Base-by-base conservation (phyloP, 2,888 invertebrate species). In the Apodemia mormo region DNA sequence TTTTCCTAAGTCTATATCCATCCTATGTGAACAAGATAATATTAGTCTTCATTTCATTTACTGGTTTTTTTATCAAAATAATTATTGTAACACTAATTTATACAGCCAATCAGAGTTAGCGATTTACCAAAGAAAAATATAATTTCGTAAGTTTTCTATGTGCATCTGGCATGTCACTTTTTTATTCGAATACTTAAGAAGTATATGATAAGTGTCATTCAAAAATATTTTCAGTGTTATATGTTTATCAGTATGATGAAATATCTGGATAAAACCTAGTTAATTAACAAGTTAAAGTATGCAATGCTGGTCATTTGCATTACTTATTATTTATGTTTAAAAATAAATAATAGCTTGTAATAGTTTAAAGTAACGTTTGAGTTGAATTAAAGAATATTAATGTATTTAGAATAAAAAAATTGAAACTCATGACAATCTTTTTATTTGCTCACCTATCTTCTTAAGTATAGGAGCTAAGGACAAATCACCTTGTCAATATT, bases 381-480 rank as follows among this genome's bases (percentile, higher is more conserved):
- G 92, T 92, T 93, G 92, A 89, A 89, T 90, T 91, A 90, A 90
- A 91, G 86, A 93, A 93, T 92, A 93, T 93, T 92, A 93, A 93
- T 93, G 93, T 93, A 93, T 93, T 92, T 93, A 93, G 93, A 93
- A 91, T 93, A 92, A 93, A 92, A 92, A 92, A 91, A 92, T 92
- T 91, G 91, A 89, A 69, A 69, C 68, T 68, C 68, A 68, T 90
- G 87, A 87, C 88, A 87, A 85, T 76, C 83, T 77, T 76, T 75
- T 65, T 52, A 45, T 49, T 68, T 33, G 10, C 49, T 14, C 1
- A 14, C 5, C 3, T 8, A 40, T 40, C 40, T 40, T 8, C 40
- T 40, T 8, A 40, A 40, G 8, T 40, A 8, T 22, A 22, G 22
- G 22, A 22, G 22, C 22, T 40, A 40, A 8, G 8, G 1, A 40